These are phyloP conservation scores for Drosophila borealis DNA, from an alignment of 2,888 invertebrate genomes.

Conservation along the genomic window DNA sequence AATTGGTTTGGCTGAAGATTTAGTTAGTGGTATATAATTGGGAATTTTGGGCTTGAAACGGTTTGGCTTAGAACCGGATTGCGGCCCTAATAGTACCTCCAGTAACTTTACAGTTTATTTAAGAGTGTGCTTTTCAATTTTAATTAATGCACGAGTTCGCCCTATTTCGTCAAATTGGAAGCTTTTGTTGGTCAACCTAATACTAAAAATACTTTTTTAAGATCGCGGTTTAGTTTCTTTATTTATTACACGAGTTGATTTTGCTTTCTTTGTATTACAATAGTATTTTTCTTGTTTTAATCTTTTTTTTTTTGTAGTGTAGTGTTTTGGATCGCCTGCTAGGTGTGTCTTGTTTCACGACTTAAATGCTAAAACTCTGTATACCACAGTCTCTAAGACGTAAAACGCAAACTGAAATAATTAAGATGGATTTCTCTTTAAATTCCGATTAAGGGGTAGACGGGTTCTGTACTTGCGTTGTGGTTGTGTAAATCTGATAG, in stretches of 20 bases:
- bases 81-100: too few relatives aligned
- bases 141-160: too few relatives aligned
- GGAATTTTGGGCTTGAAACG: too few relatives aligned
- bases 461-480: too few relatives aligned
- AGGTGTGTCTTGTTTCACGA: constrained; percentile 1
- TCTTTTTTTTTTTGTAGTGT: not conserved
- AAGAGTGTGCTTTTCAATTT: too few relatives aligned
- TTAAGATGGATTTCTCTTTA: not conserved
- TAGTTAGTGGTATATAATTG: too few relatives aligned
- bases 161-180: not conserved
- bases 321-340: constrained; percentile 6
- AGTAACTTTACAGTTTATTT: too few relatives aligned
- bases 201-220: not conserved
- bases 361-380: constrained; percentile 24
- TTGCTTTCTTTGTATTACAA: constrained; percentile 17
- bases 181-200: not conserved
- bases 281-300: constrained; percentile 8
- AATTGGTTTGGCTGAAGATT: too few relatives aligned
- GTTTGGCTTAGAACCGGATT: too few relatives aligned
- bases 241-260: constrained; percentile 26
- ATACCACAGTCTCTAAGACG: constrained; percentile 8
- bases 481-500: too few relatives aligned
- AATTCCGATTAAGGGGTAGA: not conserved
- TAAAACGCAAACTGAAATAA: not conserved
- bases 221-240: constrained; percentile 15